phyloP scores from a whole-genome alignment of 2,113 vertebrate species.

The Petaurus breviceps region DNA sequence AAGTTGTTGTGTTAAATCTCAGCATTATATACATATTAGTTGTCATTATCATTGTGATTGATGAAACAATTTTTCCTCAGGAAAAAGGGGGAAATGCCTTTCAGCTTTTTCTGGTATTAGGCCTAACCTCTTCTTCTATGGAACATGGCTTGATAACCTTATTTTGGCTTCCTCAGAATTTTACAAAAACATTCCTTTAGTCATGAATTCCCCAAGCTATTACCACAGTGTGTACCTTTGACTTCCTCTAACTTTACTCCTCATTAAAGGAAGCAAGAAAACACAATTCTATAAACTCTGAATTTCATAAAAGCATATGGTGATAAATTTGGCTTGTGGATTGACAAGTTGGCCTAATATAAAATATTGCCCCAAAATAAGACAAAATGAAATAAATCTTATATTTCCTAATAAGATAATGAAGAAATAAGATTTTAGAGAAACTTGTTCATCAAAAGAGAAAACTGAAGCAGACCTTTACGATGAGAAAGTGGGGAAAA shows the following conservation, averaged over 20 bases:
- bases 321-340: constrained; percentile 54
- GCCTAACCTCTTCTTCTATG: neutral
- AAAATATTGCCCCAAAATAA: constrained; percentile 43
- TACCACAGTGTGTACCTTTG: constrained; percentile 36
- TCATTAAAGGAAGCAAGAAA: constrained; percentile 1
- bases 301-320: constrained; percentile 53
- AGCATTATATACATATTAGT: too few species aligned
- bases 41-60: too few species aligned
- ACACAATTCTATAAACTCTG: constrained; percentile 19
- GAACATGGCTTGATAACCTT: neutral
- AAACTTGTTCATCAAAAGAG: constrained; percentile 67
- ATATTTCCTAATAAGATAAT: constrained; percentile 26
- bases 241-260: constrained; percentile 3
- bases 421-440: constrained; percentile 59
- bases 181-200: neutral
- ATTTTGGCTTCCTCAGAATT: constrained; percentile 26
- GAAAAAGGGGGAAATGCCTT: neutral
- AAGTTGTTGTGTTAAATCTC: too few species aligned
- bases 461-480: constrained; percentile 62
- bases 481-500: neutral
- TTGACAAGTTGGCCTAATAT: constrained; percentile 42
- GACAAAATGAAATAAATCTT: neutral
- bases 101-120: neutral
- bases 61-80: too few species aligned
- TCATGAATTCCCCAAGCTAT: constrained; percentile 6